phyloP scores from a whole-genome alignment of 2,797 vertebrate species.

The Crocidura indochinensis region DNA sequence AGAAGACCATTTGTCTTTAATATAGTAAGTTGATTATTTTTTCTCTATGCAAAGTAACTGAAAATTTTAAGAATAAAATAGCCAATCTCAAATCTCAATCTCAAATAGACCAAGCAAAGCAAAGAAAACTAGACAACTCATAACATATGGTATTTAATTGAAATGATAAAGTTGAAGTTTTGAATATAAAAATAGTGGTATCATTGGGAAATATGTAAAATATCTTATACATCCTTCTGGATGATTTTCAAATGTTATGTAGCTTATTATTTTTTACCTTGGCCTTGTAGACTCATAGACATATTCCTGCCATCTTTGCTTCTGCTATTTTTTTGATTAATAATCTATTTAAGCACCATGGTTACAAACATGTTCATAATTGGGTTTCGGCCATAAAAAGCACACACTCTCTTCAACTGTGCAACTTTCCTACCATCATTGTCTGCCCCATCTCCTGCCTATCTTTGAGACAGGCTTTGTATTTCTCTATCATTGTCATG shows the following conservation, averaged over 20 bases:
- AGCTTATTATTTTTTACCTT: constrained; percentile 24
- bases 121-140: constrained; percentile 33
- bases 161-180: neutral
- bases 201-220: constrained; percentile 39
- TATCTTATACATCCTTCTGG: constrained; percentile 1
- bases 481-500: no score
- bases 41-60: neutral
- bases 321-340: no score
- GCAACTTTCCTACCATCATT: no score
- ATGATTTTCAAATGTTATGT: constrained; percentile 66
- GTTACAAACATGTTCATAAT: no score
- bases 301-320: no score
- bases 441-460: no score
- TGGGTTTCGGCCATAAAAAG: no score
- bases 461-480: no score
- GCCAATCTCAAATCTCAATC: constrained; percentile 4
- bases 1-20: constrained; percentile 52
- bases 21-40: constrained; percentile 39
- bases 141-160: neutral
- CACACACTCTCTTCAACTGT: no score
- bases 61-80: neutral
- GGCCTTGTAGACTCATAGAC: no score
- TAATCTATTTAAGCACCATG: no score
- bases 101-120: constrained; percentile 21
- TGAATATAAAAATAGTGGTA: neutral